These are phyloP conservation scores for Enteromius treurensis DNA, from an alignment of 2,797 vertebrate species.

Conservation along the genomic window DNA sequence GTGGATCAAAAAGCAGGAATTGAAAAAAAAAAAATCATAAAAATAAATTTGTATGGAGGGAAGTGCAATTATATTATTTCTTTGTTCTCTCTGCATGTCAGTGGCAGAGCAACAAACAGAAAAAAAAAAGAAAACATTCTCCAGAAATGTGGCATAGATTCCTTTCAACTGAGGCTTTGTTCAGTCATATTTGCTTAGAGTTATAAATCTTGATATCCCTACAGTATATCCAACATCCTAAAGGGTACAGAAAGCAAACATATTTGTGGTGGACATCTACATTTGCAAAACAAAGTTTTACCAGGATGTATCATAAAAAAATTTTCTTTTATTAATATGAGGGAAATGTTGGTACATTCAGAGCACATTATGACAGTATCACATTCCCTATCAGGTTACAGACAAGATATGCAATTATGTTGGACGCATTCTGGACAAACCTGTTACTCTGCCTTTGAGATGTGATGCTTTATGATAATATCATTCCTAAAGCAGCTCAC, in stretches of 20 bases:
- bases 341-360: not conserved
- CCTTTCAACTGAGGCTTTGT: not conserved
- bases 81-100: too few relatives aligned
- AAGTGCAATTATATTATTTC: too few relatives aligned
- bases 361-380: not conserved
- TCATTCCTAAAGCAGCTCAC: conserved; percentile 66
- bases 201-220: not conserved
- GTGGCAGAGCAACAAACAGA: too few relatives aligned
- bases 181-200: not conserved
- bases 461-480: not conserved
- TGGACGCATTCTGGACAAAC: conserved; percentile 36
- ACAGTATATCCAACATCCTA: not conserved
- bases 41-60: too few relatives aligned
- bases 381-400: conserved; percentile 26
- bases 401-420: conserved; percentile 23
- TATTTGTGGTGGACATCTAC: not conserved
- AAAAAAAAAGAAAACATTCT: too few relatives aligned
- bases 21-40: too few relatives aligned
- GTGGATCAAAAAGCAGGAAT: too few relatives aligned
- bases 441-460: conserved; percentile 27
- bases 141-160: too few relatives aligned
- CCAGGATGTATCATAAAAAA: not conserved
- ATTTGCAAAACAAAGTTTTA: conserved; percentile 15
- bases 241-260: not conserved
- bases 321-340: not conserved